A percentile compares a stretch with the other conserved stretches of the same genome.
These are phyloP conservation scores for Leptopilina myrica DNA, from an alignment of 2,888 invertebrate genomes.

Conservation along the genomic window DNA sequence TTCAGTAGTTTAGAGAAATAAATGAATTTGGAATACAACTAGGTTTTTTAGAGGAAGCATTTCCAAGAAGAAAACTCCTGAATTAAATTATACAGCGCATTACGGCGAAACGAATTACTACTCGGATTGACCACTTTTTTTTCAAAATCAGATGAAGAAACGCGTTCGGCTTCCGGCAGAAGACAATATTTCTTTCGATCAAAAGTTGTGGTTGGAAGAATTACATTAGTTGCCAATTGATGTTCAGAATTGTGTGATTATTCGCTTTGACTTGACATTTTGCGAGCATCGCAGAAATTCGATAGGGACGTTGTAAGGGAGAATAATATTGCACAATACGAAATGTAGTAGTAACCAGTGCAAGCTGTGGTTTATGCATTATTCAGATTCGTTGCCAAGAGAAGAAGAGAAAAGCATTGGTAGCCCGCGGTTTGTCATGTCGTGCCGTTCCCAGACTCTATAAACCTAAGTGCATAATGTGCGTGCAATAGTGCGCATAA, in stretches of 20 bases:
- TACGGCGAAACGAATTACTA: not conserved
- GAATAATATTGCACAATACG: slow-evolving; percentile 2
- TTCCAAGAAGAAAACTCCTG: not conserved
- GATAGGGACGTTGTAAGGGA: not conserved
- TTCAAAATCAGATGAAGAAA: not conserved
- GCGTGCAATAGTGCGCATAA: slow-evolving; percentile 44
- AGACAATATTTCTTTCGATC: not conserved
- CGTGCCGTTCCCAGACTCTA: not conserved
- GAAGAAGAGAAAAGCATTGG: slow-evolving; percentile 9
- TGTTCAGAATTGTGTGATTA: not conserved
- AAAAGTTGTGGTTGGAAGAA: not conserved
- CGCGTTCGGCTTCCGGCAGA: slow-evolving; percentile 17
- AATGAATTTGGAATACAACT: too few species aligned
- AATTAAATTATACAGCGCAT: not conserved
- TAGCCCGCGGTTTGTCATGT: slow-evolving; percentile 34
- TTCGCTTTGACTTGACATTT: not conserved
- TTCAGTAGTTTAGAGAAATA: too few species aligned
- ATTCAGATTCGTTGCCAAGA: slow-evolving; percentile 23
- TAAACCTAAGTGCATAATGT: slow-evolving; percentile 35
- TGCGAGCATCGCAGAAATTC: slow-evolving; percentile 9
- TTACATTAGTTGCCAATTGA: slow-evolving; percentile 3
- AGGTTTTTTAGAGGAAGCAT: too few species aligned
- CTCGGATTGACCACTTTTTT: not conserved
- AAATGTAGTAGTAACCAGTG: slow-evolving; percentile 4
- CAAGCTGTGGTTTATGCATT: slow-evolving; percentile 17